These are phyloP conservation scores for Ellobius talpinus DNA, from an alignment of 2,113 vertebrate species.

Conservation along the genomic window DNA sequence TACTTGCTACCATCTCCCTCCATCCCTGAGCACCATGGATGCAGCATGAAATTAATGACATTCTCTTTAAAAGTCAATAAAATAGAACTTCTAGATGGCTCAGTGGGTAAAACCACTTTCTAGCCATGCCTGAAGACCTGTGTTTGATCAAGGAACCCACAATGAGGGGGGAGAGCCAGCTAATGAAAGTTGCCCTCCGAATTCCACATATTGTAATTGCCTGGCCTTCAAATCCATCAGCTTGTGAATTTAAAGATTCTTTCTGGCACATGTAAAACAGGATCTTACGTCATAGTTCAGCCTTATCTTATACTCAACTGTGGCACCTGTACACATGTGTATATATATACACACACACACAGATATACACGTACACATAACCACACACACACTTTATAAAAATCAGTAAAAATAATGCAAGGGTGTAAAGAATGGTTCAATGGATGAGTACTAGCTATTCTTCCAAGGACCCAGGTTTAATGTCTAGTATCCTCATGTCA, in stretches of 20 bases:
- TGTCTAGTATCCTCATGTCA: neutral
- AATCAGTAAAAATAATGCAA: neutral
- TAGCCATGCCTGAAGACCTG: neutral
- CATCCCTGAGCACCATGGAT: too few species aligned
- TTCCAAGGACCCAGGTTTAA: neutral
- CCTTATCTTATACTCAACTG: neutral
- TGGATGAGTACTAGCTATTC: too few species aligned
- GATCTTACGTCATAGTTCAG: neutral
- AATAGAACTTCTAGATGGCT: neutral
- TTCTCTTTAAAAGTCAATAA: constrained; percentile 4
- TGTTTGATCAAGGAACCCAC: too few species aligned
- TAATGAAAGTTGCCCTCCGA: neutral
- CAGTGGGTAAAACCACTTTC: neutral
- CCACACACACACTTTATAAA: neutral
- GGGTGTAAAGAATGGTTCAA: neutral
- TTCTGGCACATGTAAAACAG: neutral
- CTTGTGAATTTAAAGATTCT: neutral
- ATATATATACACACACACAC: neutral
- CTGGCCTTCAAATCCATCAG: neutral
- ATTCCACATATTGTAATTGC: too few species aligned
- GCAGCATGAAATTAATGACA: neutral
- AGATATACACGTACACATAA: neutral
- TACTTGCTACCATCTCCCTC: neutral
- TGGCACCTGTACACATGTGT: neutral
- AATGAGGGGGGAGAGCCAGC: too few species aligned